Evolutionary conservation across 2,797 vertebrate species (phyloP).

Genomic region (Apodemus agrarius): DNA sequence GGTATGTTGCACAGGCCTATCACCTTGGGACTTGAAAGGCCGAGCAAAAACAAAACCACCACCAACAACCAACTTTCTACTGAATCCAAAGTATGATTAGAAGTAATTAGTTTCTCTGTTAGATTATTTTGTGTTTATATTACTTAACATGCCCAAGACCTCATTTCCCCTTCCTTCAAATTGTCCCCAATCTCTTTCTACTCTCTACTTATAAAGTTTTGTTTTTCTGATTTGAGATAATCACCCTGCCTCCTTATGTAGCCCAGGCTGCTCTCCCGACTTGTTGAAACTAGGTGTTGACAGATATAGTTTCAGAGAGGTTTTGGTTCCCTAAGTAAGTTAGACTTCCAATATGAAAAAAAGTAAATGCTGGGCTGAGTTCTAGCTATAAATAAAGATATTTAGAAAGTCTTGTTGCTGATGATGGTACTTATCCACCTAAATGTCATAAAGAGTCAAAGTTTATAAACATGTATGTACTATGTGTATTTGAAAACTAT

Average conservation of each 20-base stretch:
- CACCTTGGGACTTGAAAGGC: background rate
- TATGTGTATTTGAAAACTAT: conserved; percentile 62
- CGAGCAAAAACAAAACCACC: background rate
- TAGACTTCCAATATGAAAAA: conserved; percentile 8
- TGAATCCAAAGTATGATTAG: conserved; percentile 43
- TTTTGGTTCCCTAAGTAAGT: background rate
- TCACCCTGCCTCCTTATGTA: background rate
- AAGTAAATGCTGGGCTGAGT: background rate
- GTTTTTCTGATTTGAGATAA: background rate
- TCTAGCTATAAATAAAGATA: background rate
- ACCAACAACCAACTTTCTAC: background rate
- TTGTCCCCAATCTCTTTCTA: background rate
- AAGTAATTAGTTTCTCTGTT: conserved; percentile 39
- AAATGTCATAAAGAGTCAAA: background rate
- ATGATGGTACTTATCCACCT: background rate
- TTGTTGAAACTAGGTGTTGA: background rate
- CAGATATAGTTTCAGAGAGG: background rate
- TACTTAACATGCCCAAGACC: background rate
- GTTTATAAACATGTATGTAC: conserved; percentile 46
- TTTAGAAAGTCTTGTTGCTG: conserved; percentile 50
- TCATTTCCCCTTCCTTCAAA: background rate
- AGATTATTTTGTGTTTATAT: background rate
- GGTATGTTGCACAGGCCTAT: background rate
- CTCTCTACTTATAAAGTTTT: background rate
- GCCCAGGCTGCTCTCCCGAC: background rate